Conservation (phyloP, 2,797 vertebrate species). For the Setipinna tenuifilis region DNA sequence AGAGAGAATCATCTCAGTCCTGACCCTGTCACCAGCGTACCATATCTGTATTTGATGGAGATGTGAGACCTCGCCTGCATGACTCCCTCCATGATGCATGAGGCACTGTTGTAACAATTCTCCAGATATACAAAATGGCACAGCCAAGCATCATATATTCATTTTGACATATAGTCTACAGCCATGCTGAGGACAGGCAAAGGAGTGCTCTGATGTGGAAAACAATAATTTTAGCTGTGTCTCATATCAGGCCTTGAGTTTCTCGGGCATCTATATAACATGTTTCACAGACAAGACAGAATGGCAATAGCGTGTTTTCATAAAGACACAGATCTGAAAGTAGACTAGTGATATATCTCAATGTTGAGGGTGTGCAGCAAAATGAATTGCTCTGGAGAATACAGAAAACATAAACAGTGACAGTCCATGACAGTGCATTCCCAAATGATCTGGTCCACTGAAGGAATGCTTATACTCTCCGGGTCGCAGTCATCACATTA, state of each 20-base stretch:
- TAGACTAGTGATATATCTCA: neutral
- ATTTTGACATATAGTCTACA: neutral
- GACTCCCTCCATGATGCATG: neutral
- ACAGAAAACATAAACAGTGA: neutral
- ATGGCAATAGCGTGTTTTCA: no score
- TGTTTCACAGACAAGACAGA: neutral
- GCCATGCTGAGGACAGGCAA: neutral
- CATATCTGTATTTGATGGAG: neutral
- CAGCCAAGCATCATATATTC: neutral
- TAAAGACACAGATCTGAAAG: neutral
- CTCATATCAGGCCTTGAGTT: neutral
- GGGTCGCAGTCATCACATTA: slow-evolving; percentile 67
- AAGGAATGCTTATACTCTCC: slow-evolving; percentile 51
- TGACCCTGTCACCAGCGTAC: neutral
- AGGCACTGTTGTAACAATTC: neutral
- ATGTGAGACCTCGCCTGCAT: neutral
- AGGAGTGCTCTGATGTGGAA: neutral
- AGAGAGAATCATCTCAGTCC: neutral
- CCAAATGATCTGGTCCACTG: neutral
- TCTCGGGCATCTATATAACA: neutral
- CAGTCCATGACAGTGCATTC: neutral
- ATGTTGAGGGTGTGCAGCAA: neutral
- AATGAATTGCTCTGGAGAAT: neutral
- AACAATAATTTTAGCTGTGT: neutral
- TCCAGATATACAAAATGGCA: neutral